A percentile compares a stretch with the other conserved stretches of the same genome.
Conservation (phyloP, 2,888 invertebrate species). For the Idaea straminata region DNA sequence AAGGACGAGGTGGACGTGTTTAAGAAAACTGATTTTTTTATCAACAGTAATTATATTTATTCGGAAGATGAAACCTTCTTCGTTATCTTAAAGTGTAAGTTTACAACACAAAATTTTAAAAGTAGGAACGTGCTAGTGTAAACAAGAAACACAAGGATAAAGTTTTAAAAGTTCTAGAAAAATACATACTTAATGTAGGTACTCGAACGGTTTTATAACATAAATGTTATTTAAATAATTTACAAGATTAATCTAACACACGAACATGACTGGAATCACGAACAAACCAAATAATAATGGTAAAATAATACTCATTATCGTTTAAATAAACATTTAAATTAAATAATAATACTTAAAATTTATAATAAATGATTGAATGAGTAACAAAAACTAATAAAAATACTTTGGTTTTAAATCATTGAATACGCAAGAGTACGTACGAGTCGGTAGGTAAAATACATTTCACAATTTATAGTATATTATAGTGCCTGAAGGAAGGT, state of each 20-base stretch:
- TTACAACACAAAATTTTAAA: conserved; percentile 60
- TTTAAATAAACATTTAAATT: conserved; percentile 49
- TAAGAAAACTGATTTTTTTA: conserved; percentile 39
- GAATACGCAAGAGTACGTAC: conserved; percentile 33
- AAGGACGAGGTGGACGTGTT: background rate
- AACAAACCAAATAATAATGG: conserved; percentile 45
- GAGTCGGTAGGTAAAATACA: conserved; percentile 17
- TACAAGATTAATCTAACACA: conserved; percentile 22
- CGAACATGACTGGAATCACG: conserved; percentile 34
- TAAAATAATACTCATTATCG: conserved; percentile 62
- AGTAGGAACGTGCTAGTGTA: conserved; percentile 53
- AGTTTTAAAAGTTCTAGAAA: conserved; percentile 33
- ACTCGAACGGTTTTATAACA: conserved; percentile 22
- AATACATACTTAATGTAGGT: conserved; percentile 19
- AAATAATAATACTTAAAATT: conserved; percentile 47
- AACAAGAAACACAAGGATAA: conserved; percentile 36
- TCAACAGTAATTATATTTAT: conserved; percentile 76
- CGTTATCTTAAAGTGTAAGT: conserved; percentile 54
- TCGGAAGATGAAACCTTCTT: conserved; percentile 65
- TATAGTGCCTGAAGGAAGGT: conserved; percentile 16
- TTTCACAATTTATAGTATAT: conserved; percentile 18
- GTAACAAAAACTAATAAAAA: conserved; percentile 52
- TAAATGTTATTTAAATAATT: conserved; percentile 23
- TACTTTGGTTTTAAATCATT: conserved; percentile 71
- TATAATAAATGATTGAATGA: conserved; percentile 45